Evolutionary conservation across 2,888 invertebrate genomes (phyloP), one percentile per base, ranked within the genome.

Genomic region (Deilephila porcellus): DNA sequence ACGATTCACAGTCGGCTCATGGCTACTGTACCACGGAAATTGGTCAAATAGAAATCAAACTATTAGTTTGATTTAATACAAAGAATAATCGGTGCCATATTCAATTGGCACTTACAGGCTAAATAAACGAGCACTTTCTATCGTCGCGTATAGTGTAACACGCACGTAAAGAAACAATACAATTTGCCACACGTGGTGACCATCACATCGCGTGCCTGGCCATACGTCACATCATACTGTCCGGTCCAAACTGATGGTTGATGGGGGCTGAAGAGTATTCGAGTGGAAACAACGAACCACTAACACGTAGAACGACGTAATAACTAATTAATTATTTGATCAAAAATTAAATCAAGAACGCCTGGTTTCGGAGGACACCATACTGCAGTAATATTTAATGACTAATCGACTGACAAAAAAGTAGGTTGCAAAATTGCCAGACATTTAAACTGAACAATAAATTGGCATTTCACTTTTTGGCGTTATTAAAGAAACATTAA

Each of bases 71-170:
- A 45, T 45, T 11, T 45, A 45, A 45, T 11, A 45, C 1, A 45
- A 45, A 45, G 8, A 45, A 45, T 45, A 2, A 11, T 45, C 11
- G 45, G 11, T 11, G 45, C 45, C 37, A 63, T 63, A 8, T 8
- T 20, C 20, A n/a, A 64, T n/a, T 64, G 64, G 20, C 37, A 34
- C n/a, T 4, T 37, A n/a, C 1, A 11, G 45, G 45, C 45, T 1
- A 45, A 45, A 45, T 14, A 37, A 37, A 64, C 37, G 20, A 64
- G n/a, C 32, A 20, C 64, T 64, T 64, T 64, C 64, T 64, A 64
- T 37, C 37, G 20, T 8, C 37, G 20, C 19, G 29, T 63, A 25
- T 25, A 5, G 19, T 20, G 11, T 37, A 37, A 45, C 64, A 8
- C 64, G 37, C 64, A 34, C 37, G 20, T 37, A 20, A 14, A 37